Conservation (phyloP, 2,888 invertebrate genomes). For the Caenorhabditis afra region DNA sequence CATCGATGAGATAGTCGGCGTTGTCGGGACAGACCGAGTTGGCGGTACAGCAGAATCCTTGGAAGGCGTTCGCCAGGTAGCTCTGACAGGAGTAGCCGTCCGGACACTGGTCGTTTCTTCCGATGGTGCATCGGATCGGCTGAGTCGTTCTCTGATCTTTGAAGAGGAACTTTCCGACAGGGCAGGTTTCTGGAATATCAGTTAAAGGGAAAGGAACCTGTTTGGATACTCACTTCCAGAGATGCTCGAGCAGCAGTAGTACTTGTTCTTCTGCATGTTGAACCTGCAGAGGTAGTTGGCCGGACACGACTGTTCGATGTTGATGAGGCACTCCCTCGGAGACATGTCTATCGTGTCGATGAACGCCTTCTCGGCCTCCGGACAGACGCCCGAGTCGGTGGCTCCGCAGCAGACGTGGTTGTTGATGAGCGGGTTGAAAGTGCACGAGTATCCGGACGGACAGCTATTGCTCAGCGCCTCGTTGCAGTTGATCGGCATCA, state of each 20-base stretch:
- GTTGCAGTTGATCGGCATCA: slow-evolving; percentile 72
- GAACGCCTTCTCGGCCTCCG: slow-evolving; percentile 74
- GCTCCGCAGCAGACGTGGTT: slow-evolving; percentile 76
- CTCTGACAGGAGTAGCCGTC: slow-evolving; percentile 68
- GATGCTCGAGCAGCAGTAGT: slow-evolving; percentile 71
- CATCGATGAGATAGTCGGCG: slow-evolving; percentile 67
- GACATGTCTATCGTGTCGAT: slow-evolving; percentile 73
- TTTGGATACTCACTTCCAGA: slow-evolving; percentile 61
- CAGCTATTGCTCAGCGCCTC: slow-evolving; percentile 67
- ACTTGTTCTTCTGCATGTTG: slow-evolving; percentile 69
- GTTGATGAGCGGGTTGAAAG: slow-evolving; percentile 68
- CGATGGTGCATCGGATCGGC: slow-evolving; percentile 70
- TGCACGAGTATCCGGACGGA: slow-evolving; percentile 67
- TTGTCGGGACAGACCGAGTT: slow-evolving; percentile 69
- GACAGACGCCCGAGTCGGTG: slow-evolving; percentile 72
- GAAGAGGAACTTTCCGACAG: slow-evolving; percentile 67
- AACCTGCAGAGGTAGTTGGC: slow-evolving; percentile 69
- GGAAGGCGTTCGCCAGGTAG: slow-evolving; percentile 68
- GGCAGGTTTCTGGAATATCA: slow-evolving; percentile 72
- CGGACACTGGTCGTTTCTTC: slow-evolving; percentile 67
- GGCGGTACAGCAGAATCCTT: slow-evolving; percentile 70
- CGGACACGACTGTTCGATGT: slow-evolving; percentile 69
- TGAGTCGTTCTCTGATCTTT: slow-evolving; percentile 59
- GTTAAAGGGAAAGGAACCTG: too few relatives aligned
- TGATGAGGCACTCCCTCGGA: slow-evolving; percentile 70